Base-by-base conservation (phyloP, 2,797 vertebrate species). In the Fundulus diaphanus region DNA sequence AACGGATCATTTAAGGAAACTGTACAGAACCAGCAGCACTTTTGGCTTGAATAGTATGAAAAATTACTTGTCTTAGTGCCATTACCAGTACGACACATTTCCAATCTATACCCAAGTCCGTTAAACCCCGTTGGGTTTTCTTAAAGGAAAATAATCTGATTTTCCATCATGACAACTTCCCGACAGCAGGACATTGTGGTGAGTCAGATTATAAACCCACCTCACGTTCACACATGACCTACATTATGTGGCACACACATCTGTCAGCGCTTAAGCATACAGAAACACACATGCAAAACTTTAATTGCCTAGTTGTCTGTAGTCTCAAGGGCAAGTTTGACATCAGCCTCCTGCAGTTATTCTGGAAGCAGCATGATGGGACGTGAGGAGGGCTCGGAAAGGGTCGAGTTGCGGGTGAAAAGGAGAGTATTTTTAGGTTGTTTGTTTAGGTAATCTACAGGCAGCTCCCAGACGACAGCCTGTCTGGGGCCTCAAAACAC, bases 401-500 rank as follows among this genome's bases (percentile, higher is more conserved):
- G 70, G 82, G 81, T 82, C 68, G 70, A 74, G 79, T 82, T 65
- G 42, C n/a, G 73, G 73, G 63, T 83, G 82, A 89, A 86, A 86
- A 87, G 87, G 16, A 86, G 84, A 73, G 72, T 94, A 94, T 94
- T 94, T 94, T 94, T 93, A 94, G 92, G 77, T 85, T 93, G 91
- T 94, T 94, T 95, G 91, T 92, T 93, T 90, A 90, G 91, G 89
- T 93, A 93, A 94, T 93, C 87, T 87, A 87, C 79, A 70, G 74
- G 88, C 89, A 88, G 89, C 91, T 88, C 85, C 70, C 44, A 91
- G 91, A 90, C 91, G 92, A 92, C 93, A 94, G 93, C 82, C 91
- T 93, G 94, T 92, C 94, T 94, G 92, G 93, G 92, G 88, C 88
- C 91, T 85, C 82, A 82, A 81, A 92, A 90, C 93, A 94, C 92